Percentiles rank a stretch among this genome's conserved stretches.
These are phyloP conservation scores for Drosophila sp. DNA, from an alignment of 1,140 invertebrate genomes.

Conservation along the genomic window DNA sequence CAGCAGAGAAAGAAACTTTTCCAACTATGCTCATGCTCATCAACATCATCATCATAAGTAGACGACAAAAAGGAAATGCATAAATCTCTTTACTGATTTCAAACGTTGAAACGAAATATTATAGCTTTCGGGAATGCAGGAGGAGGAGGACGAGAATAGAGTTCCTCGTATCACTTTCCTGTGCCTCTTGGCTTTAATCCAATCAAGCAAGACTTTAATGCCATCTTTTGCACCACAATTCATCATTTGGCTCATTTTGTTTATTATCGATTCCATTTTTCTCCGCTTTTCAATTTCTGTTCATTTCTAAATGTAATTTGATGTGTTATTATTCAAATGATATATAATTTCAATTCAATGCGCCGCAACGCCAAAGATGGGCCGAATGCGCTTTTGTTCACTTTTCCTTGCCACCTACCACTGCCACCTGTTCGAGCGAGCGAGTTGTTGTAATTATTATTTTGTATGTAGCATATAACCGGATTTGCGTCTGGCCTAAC, in stretches of 20 bases:
- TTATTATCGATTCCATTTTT: conserved; percentile 14
- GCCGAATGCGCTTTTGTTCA: conserved; percentile 47
- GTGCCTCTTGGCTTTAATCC: too few relatives aligned
- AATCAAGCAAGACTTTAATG: neutral
- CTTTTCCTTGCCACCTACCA: conserved; percentile 45
- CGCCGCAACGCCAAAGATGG: conserved; percentile 15
- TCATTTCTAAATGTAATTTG: conserved; percentile 56
- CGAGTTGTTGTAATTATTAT: conserved; percentile 28
- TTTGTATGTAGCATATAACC: conserved; percentile 54
- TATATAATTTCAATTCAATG: conserved; percentile 62
- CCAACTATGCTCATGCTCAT: too few relatives aligned
- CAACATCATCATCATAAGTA: too few relatives aligned
- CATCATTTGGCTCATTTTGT: conserved; percentile 5
- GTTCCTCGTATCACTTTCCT: too few relatives aligned
- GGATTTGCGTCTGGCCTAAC: conserved; percentile 32
- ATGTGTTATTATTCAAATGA: conserved; percentile 77
- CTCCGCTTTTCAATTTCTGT: neutral
- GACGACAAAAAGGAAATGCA: too few relatives aligned
- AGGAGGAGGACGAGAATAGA: too few relatives aligned
- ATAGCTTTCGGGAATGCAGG: too few relatives aligned
- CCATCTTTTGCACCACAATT: neutral
- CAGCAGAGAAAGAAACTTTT: neutral
- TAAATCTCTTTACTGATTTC: too few relatives aligned
- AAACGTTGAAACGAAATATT: too few relatives aligned
- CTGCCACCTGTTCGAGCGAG: conserved; percentile 64